Conservation (phyloP, 2,797 vertebrate species). For the Hypotaenidia okinawae region DNA sequence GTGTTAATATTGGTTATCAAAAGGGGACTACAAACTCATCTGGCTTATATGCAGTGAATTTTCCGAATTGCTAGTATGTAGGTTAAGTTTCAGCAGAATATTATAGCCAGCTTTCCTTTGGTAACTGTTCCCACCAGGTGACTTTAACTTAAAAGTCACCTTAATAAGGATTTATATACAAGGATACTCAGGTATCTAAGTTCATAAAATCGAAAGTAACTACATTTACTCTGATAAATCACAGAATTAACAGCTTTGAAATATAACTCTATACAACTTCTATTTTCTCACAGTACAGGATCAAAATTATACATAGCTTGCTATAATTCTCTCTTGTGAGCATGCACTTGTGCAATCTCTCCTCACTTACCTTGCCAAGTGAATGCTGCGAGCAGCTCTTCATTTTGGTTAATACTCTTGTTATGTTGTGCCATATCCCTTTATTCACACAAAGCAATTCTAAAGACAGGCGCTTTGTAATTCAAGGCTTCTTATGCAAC, state of each 20-base stretch:
- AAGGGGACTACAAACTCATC: background rate
- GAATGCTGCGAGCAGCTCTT: constrained; percentile 68
- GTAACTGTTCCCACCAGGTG: background rate
- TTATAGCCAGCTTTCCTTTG: background rate
- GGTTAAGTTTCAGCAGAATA: background rate
- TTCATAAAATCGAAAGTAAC: background rate
- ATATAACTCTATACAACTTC: background rate
- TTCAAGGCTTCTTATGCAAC: background rate
- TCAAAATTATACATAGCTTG: background rate
- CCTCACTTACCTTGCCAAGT: constrained; percentile 76
- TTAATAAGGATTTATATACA: background rate
- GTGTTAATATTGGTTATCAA: background rate
- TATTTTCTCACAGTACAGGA: background rate
- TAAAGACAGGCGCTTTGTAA: background rate
- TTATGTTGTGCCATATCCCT: constrained; percentile 74
- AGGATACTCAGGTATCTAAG: background rate
- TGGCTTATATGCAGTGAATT: background rate
- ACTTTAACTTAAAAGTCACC: background rate
- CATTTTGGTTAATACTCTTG: constrained; percentile 73
- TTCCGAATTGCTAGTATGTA: background rate
- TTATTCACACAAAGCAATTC: background rate
- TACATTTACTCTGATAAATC: background rate
- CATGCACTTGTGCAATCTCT: fast-evolving
- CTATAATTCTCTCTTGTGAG: background rate
- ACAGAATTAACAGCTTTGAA: background rate